Conservation (phyloP, 2,888 invertebrate species). For the Megastigmus dorsalis region DNA sequence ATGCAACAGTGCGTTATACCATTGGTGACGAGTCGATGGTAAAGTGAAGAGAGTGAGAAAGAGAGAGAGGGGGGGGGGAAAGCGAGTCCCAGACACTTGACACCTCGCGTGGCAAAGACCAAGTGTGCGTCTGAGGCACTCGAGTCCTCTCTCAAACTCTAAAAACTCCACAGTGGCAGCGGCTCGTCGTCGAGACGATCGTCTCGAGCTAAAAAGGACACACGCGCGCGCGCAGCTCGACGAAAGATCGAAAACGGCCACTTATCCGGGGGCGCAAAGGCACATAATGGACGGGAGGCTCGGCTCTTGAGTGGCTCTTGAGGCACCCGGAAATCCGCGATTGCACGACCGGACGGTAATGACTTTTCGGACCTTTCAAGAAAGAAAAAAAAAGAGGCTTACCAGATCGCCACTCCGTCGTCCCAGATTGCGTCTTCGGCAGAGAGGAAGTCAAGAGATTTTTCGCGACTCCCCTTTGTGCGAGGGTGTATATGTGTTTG, state of each 20-base stretch:
- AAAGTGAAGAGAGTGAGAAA: too few relatives aligned
- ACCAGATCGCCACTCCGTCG: not conserved
- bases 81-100: conserved; percentile 46
- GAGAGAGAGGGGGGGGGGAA: too few relatives aligned
- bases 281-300: conserved; percentile 11
- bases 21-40: conserved; percentile 39
- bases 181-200: not conserved
- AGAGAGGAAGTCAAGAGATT: conserved; percentile 45
- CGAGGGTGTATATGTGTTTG: too few relatives aligned
- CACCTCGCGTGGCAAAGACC: conserved; percentile 20
- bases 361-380: conserved; percentile 35
- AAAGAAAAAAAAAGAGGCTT: conserved; percentile 36
- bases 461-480: conserved; percentile 49
- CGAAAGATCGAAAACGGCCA: conserved; percentile 29
- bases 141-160: too few relatives aligned
- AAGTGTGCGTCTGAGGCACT: not conserved
- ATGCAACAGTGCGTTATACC: not conserved
- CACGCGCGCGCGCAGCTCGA: not conserved
- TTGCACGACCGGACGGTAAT: conserved; percentile 27
- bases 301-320: not conserved
- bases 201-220: not conserved
- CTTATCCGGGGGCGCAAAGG: conserved; percentile 17
- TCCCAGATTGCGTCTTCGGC: conserved; percentile 45
- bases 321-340: conserved; percentile 51
- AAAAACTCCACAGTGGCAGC: too few relatives aligned